A percentile compares a stretch with the other conserved stretches of the same genome.
These are phyloP conservation scores for Platycheirus albimanus DNA, from an alignment of 2,888 invertebrate genomes.

Conservation along the genomic window DNA sequence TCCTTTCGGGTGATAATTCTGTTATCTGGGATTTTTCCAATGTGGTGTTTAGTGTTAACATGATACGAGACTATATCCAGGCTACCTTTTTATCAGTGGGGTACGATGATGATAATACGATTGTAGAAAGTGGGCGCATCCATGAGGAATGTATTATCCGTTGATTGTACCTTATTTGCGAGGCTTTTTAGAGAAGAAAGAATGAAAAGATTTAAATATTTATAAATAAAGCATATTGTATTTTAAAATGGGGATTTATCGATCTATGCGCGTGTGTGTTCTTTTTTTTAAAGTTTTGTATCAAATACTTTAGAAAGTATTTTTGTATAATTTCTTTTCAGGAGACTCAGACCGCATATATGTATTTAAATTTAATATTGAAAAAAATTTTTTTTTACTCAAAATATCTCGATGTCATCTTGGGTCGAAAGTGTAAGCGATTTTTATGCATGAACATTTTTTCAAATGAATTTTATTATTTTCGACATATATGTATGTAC, in stretches of 20 bases:
- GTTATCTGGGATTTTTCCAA: constrained; percentile 67
- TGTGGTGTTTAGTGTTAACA: constrained; percentile 62
- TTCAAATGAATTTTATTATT: too few relatives aligned
- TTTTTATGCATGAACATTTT: too few relatives aligned
- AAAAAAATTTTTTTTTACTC: too few relatives aligned
- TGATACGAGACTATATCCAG: constrained; percentile 38
- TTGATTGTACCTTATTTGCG: constrained; percentile 51
- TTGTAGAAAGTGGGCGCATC: constrained; percentile 18
- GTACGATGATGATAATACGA: constrained; percentile 48
- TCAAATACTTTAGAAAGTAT: too few relatives aligned
- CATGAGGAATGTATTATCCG: constrained; percentile 49
- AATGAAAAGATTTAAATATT: constrained; percentile 30
- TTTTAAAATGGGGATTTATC: constrained; percentile 14
- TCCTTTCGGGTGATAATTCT: constrained; percentile 70
- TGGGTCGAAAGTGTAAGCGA: too few relatives aligned
- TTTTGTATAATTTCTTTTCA: too few relatives aligned
- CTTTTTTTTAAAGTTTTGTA: too few relatives aligned
- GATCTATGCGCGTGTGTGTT: too few relatives aligned
- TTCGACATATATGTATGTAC: too few relatives aligned
- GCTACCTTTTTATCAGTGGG: constrained; percentile 51
- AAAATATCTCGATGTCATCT: too few relatives aligned
- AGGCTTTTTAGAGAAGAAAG: neutral
- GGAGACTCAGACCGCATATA: too few relatives aligned
- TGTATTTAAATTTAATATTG: too few relatives aligned
- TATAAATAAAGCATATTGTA: constrained; percentile 33